phyloP scores from a whole-genome alignment of 2,888 invertebrate genomes.

The Latrodectus elegans region DNA sequence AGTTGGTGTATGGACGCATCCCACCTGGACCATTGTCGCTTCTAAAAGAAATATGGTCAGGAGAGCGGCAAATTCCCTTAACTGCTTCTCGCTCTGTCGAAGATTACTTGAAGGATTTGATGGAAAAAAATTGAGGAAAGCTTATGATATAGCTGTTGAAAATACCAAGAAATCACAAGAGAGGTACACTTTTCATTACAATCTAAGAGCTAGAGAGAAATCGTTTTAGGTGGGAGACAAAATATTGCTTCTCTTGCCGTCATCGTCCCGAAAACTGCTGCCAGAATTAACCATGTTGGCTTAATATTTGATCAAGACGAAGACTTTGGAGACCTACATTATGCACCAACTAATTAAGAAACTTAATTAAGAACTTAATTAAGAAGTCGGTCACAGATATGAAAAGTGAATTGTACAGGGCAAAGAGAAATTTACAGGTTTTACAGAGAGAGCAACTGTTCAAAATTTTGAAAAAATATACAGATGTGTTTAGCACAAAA shows the following conservation, averaged over 20 bases:
- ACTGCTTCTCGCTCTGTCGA: neutral
- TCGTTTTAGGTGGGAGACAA: neutral
- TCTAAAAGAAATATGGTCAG: slow-evolving; percentile 3
- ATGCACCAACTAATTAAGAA: neutral
- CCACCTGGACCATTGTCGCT: slow-evolving; percentile 5
- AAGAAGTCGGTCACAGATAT: neutral
- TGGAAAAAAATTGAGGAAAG: slow-evolving; percentile 1
- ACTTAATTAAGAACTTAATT: too few species aligned
- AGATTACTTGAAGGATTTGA: slow-evolving; percentile 8
- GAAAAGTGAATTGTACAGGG: neutral
- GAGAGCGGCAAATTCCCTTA: neutral
- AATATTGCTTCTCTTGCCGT: neutral
- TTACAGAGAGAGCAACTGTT: neutral
- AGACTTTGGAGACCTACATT: neutral
- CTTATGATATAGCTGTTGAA: neutral
- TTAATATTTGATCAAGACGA: neutral
- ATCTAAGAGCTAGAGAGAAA: neutral
- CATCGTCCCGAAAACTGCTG: neutral
- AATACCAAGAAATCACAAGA: neutral
- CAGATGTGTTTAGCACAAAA: neutral
- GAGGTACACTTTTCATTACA: neutral
- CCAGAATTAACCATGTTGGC: neutral
- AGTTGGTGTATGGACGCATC: slow-evolving; percentile 14
- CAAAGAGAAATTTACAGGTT: neutral
- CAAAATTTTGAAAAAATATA: neutral